Conservation (phyloP, 2,113 vertebrate species). For the Canis aureus region DNA sequence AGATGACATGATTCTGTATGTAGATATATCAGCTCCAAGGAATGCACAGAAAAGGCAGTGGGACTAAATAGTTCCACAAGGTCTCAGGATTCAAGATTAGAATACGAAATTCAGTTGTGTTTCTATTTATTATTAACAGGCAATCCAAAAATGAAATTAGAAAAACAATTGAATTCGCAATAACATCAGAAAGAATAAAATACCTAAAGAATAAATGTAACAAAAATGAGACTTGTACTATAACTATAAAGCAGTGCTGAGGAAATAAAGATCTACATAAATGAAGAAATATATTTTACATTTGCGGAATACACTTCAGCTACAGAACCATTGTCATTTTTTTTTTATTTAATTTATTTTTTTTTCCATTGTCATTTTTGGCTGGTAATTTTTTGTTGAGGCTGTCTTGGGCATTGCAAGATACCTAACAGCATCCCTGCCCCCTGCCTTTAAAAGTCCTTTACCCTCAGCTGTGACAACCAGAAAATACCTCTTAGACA, state of each 20-base stretch:
- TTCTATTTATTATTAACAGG: neutral
- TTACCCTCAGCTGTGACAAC: neutral
- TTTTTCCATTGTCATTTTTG: neutral
- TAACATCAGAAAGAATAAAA: neutral
- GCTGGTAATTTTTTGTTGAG: neutral
- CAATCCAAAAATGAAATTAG: slow-evolving; percentile 20
- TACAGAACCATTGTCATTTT: neutral
- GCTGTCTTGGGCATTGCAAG: neutral
- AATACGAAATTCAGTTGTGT: neutral
- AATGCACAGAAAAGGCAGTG: slow-evolving; percentile 1
- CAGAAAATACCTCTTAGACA: neutral
- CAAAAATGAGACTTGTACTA: neutral
- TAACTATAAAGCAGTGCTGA: neutral
- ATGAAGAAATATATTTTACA: neutral
- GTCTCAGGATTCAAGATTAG: neutral
- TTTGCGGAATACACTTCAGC: neutral
- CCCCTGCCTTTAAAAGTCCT: neutral
- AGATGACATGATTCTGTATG: neutral
- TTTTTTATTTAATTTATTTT: too few relatives aligned
- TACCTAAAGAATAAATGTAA: neutral
- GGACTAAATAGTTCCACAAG: neutral
- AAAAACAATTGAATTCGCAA: neutral
- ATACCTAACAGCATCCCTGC: neutral
- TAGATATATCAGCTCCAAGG: neutral
- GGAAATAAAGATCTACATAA: neutral